Evolutionary conservation across 1,140 invertebrate genomes (phyloP), one percentile per base, ranked within the genome.

Genomic region (Zeugodacus cucurbitae): DNA sequence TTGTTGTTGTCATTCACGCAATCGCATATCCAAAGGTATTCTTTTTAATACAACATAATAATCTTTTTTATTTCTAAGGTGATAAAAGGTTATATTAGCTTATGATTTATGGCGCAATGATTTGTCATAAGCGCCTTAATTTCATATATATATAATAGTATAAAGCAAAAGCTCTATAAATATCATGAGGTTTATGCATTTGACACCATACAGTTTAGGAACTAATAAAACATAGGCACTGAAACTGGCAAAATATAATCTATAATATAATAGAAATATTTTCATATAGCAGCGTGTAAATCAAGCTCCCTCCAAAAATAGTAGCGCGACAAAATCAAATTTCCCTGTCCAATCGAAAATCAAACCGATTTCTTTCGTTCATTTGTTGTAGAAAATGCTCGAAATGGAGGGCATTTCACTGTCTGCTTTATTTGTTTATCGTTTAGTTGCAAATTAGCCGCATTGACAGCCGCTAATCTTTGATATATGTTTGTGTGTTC

Each of bases 401-500:
- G n/a, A n/a, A n/a, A n/a, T n/a, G n/a, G n/a, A n/a, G n/a, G n/a
- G n/a, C n/a, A n/a, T n/a, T n/a, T n/a, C n/a, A 3, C 32, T 70
- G 67, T 70, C 67, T 37, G 34, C 67, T 70, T 70, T 70, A 41
- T 34, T 70, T 70, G 20, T 34, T 70, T 70, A 70, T 70, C 67
- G 34, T 37, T 70, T 37, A 17, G 17, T 20, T 20, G 20, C 11
- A 34, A 70, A 70, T 70, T 34, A 70, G 34, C 32, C 67, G 17
- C 67, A 70, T 70, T 70, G 67, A 70, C 67, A 70, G 67, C 67
- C 34, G 14, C 14, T 54, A 14, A 37, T 37, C n/a, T n/a, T n/a
- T n/a, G n/a, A n/a, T n/a, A n/a, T n/a, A n/a, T n/a, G n/a, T n/a
- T n/a, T n/a, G n/a, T n/a, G n/a, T n/a, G n/a, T n/a, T n/a, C n/a